Conservation (phyloP, 2,888 invertebrate genomes). For the Lordiphosa andalusiaca region DNA sequence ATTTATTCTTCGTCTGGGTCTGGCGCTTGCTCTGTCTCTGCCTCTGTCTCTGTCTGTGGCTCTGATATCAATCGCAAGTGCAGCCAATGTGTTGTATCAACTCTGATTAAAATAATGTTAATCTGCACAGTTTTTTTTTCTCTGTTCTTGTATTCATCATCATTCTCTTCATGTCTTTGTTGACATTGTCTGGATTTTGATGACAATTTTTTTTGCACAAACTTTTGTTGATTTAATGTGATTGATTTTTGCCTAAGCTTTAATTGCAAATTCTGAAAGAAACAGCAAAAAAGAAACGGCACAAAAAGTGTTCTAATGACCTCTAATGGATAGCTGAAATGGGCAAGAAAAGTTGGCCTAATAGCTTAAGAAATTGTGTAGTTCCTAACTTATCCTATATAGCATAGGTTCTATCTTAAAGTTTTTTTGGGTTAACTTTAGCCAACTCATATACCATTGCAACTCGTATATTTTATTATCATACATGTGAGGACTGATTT, state of each 20-base stretch:
- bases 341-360: slow-evolving; percentile 9
- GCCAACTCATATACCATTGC: too few relatives aligned
- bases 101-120: slow-evolving; percentile 62
- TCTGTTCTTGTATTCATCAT: not conserved
- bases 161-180: slow-evolving; percentile 8
- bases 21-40: not conserved
- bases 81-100: slow-evolving; percentile 25
- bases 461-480: too few relatives aligned
- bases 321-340: slow-evolving; percentile 3
- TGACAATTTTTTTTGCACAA: slow-evolving; percentile 19
- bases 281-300: not conserved
- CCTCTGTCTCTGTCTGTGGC: slow-evolving; percentile 17
- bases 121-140: slow-evolving; percentile 23
- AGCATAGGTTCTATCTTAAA: too few relatives aligned
- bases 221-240: slow-evolving; percentile 37
- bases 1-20: slow-evolving; percentile 3
- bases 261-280: slow-evolving; percentile 39
- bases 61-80: slow-evolving; percentile 48
- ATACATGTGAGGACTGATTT: too few relatives aligned
- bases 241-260: slow-evolving; percentile 46
- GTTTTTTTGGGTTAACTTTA: too few relatives aligned
- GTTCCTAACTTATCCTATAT: too few relatives aligned
- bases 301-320: slow-evolving; percentile 31
- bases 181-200: slow-evolving; percentile 25
- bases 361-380: too few relatives aligned